Evolutionary conservation across 1,140 invertebrate species (phyloP).

Genomic region (Oedothorax gibbosus): DNA sequence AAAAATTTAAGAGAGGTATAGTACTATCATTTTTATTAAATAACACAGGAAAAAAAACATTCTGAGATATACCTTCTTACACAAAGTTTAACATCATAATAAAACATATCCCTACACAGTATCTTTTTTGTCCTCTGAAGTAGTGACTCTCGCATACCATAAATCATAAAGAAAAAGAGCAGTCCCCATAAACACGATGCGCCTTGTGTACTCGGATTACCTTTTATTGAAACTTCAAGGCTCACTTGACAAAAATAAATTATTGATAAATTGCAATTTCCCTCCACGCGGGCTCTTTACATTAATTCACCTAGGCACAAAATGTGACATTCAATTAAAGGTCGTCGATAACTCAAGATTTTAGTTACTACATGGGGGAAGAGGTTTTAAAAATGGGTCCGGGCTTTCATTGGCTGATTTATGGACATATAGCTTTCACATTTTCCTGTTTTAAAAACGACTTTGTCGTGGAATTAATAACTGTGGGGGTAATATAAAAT

Average conservation of each 20-base stretch:
- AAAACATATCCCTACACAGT: not conserved
- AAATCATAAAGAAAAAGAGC: slow-evolving; percentile 23
- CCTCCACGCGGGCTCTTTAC: slow-evolving; percentile 20
- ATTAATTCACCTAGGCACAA: slow-evolving; percentile 50
- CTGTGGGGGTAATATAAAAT: not conserved
- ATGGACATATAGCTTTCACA: slow-evolving; percentile 17
- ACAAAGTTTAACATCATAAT: no score
- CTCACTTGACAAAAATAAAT: slow-evolving; percentile 55
- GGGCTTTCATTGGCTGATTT: slow-evolving; percentile 46
- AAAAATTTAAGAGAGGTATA: no score
- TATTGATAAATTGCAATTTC: slow-evolving; percentile 54
- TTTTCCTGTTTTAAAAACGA: slow-evolving; percentile 31
- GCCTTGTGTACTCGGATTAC: slow-evolving; percentile 31
- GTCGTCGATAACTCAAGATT: slow-evolving; percentile 49
- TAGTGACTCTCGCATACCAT: not conserved
- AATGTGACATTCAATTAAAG: slow-evolving; percentile 56
- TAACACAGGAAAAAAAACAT: no score
- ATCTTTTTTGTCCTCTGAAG: not conserved
- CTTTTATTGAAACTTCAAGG: slow-evolving; percentile 53
- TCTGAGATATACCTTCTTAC: no score
- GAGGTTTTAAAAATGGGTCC: slow-evolving; percentile 36
- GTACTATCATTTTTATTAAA: no score
- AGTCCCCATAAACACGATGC: slow-evolving; percentile 31
- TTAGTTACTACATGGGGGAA: slow-evolving; percentile 9
- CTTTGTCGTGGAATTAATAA: slow-evolving; percentile 44